A percentile compares a stretch with the other conserved stretches of the same genome.
phyloP scores from a whole-genome alignment of 2,888 invertebrate species.

The Cordylochernes scorpioides region DNA sequence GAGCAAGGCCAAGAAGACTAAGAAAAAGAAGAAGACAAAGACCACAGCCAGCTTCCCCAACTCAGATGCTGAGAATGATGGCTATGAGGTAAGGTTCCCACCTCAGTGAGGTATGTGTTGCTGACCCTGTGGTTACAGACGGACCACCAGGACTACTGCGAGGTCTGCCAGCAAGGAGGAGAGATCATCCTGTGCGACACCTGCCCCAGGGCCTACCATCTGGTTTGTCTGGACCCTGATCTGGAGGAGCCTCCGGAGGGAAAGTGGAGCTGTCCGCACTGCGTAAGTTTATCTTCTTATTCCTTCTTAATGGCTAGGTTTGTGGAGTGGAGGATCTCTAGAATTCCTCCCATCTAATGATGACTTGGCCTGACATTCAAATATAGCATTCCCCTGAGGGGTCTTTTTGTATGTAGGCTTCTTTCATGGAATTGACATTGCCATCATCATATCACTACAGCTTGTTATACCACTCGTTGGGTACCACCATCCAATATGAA shows the following conservation, averaged over 20 bases:
- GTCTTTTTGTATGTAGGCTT: no score
- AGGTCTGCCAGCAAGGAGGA: conserved; percentile 97
- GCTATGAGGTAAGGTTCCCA: conserved; percentile 33
- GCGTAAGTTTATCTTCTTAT: no score
- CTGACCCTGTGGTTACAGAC: conserved; percentile 23
- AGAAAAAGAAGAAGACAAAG: conserved; percentile 32
- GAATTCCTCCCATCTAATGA: no score
- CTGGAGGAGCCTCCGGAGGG: conserved; percentile 95
- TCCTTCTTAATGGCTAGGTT: no score
- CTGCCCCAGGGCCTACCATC: conserved; percentile 90
- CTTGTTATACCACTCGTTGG: no score
- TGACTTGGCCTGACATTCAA: no score
- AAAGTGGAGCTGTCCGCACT: conserved; percentile 81
- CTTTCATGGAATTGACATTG: no score
- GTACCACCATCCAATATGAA: no score
- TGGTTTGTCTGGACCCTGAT: conserved; percentile 93
- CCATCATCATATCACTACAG: no score
- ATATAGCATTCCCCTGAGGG: no score
- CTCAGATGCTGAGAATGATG: conserved; percentile 44
- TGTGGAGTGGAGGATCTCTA: no score
- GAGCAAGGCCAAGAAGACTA: conserved; percentile 72
- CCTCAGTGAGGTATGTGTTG: background rate
- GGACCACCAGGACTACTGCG: conserved; percentile 94
- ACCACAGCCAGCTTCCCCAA: conserved; percentile 55
- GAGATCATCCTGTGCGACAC: conserved; percentile 98